A percentile compares a stretch with the other conserved stretches of the same genome.
These are phyloP conservation scores for Tethea ocularis DNA, from an alignment of 2,888 invertebrate genomes.

Conservation along the genomic window DNA sequence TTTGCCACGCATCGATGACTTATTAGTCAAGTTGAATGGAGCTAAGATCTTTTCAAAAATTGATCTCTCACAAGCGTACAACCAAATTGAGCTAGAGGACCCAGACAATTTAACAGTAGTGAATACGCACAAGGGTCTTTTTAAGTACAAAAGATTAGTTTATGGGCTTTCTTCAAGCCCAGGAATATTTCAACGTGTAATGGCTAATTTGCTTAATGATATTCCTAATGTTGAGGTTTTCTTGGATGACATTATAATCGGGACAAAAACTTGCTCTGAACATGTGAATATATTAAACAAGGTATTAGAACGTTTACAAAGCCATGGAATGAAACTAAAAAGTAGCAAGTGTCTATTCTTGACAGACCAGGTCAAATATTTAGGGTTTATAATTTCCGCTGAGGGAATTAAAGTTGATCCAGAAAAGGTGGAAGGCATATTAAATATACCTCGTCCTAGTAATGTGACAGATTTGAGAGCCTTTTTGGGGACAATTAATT, in stretches of 20 bases:
- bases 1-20: neutral
- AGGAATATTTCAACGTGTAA: neutral
- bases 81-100: neutral
- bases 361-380: neutral
- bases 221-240: neutral
- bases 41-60: neutral
- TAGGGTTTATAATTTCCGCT: neutral
- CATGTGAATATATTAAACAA: neutral
- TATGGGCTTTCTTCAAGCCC: too few species aligned
- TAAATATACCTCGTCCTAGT: neutral
- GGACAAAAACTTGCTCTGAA: neutral
- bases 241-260: neutral
- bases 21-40: neutral
- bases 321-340: neutral
- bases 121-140: neutral
- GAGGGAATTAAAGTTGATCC: neutral
- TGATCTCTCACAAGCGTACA: neutral
- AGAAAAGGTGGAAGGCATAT: neutral
- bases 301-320: neutral
- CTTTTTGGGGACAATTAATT: neutral
- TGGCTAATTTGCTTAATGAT: neutral
- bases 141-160: neutral
- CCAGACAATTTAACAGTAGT: neutral
- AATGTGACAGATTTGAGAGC: neutral
- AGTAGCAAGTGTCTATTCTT: neutral